phyloP scores from a whole-genome alignment of 2,113 vertebrate species.

The Boulengeromyrus knoepffleri region DNA sequence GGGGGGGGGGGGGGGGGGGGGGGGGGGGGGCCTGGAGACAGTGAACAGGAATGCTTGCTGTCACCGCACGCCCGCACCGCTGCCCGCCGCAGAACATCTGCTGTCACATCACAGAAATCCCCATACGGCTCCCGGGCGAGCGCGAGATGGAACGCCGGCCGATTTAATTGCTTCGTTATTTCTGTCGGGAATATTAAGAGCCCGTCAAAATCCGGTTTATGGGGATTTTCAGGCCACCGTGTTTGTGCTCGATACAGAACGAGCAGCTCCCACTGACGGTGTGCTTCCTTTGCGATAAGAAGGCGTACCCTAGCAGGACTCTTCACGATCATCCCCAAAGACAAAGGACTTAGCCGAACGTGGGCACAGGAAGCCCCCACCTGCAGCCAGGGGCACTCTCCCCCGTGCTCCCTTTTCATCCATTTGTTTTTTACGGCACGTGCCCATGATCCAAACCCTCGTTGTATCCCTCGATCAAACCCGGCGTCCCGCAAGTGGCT shows the following conservation, averaged over 20 bases:
- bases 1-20: no score
- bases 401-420: not conserved
- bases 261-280: constrained; percentile 38
- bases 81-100: not conserved
- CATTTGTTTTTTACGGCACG: not conserved
- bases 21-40: not conserved
- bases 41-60: not conserved
- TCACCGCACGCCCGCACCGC: not conserved
- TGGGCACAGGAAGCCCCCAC: constrained; percentile 41
- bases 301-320: constrained; percentile 42
- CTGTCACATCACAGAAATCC: not conserved
- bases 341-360: constrained; percentile 41
- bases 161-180: constrained; percentile 50
- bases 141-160: not conserved
- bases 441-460: not conserved
- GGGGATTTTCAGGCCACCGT: constrained; percentile 50
- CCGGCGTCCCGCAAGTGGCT: not conserved
- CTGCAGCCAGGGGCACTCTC: not conserved
- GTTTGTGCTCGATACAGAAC: constrained; percentile 46
- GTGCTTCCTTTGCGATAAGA: constrained; percentile 44
- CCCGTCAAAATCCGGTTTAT: constrained; percentile 42
- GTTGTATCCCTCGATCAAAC: no score
- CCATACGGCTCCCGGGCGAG: not conserved
- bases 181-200: constrained; percentile 46
- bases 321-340: constrained; percentile 46